Percentiles rank a stretch among this genome's conserved stretches.
These are phyloP conservation scores for Megaceryle torquata DNA, from an alignment of 2,113 vertebrate genomes.

Conservation along the genomic window DNA sequence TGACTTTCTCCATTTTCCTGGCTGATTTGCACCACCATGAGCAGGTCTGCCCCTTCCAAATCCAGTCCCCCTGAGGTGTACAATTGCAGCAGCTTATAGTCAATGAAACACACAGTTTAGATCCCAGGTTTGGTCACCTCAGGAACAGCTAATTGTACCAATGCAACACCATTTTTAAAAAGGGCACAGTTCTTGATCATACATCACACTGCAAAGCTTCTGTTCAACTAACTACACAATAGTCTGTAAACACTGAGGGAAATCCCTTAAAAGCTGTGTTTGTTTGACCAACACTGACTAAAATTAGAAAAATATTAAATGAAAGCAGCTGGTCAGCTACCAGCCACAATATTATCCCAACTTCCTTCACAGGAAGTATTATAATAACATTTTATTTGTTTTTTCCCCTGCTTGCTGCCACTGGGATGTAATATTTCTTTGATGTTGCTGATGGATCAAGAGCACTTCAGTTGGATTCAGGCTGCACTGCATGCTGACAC, in stretches of 20 bases:
- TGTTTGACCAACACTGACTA: constrained; percentile 64
- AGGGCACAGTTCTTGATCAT: constrained; percentile 22
- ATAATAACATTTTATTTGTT: constrained; percentile 50
- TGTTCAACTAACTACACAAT: constrained; percentile 8
- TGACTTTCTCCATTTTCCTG: not conserved
- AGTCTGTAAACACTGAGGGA: constrained; percentile 52
- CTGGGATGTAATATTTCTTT: constrained; percentile 39
- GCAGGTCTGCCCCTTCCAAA: not conserved
- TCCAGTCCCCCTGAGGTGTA: not conserved
- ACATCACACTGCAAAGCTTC: constrained; percentile 37
- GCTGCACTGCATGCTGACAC: not conserved
- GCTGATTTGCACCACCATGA: not conserved
- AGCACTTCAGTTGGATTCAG: constrained; percentile 44
- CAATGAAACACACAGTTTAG: not conserved
- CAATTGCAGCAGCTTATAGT: not conserved
- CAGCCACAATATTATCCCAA: constrained; percentile 54
- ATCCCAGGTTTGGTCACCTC: not conserved
- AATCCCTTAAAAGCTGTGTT: constrained; percentile 60
- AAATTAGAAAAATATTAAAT: constrained; percentile 68
- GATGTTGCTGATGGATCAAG: constrained; percentile 22
- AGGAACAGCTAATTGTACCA: not conserved
- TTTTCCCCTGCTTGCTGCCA: constrained; percentile 14
- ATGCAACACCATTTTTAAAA: not conserved
- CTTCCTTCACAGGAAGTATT: constrained; percentile 59
- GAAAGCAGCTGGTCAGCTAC: constrained; percentile 66